Conservation (phyloP, 2,797 vertebrate species). For the Pseudochirops cupreus region DNA sequence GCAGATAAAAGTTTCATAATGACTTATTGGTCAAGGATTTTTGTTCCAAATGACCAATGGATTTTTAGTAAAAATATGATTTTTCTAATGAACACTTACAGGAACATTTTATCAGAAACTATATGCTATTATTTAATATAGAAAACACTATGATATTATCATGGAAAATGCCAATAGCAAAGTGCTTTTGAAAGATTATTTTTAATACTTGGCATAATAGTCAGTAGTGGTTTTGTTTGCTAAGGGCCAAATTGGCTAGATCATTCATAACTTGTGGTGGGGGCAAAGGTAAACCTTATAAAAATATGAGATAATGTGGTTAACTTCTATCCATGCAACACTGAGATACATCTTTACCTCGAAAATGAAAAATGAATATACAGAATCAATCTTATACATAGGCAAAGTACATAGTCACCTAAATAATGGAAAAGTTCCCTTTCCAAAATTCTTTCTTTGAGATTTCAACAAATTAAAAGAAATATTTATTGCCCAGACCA, state of each 20-base stretch:
- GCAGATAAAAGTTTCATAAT: conserved; percentile 74
- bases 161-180: conserved; percentile 50
- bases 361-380: background rate
- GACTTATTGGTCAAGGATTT: conserved; percentile 58
- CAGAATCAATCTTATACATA: background rate
- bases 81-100: conserved; percentile 72
- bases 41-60: conserved; percentile 63
- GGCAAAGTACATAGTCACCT: background rate
- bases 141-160: conserved; percentile 68
- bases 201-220: conserved; percentile 75
- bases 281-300: conserved; percentile 39
- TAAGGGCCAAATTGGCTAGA: conserved; percentile 13
- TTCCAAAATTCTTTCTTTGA: background rate
- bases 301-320: background rate
- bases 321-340: background rate
- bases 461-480: background rate
- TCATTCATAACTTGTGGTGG: conserved; percentile 59
- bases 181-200: conserved; percentile 65
- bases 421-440: background rate
- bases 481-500: background rate
- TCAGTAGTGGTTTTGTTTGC: conserved; percentile 34
- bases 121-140: conserved; percentile 79
- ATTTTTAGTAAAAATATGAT: conserved; percentile 66
- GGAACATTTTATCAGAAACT: conserved; percentile 77
- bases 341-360: background rate